Conservation (phyloP, 2,888 invertebrate genomes). For the Pemphredon lugubris region DNA sequence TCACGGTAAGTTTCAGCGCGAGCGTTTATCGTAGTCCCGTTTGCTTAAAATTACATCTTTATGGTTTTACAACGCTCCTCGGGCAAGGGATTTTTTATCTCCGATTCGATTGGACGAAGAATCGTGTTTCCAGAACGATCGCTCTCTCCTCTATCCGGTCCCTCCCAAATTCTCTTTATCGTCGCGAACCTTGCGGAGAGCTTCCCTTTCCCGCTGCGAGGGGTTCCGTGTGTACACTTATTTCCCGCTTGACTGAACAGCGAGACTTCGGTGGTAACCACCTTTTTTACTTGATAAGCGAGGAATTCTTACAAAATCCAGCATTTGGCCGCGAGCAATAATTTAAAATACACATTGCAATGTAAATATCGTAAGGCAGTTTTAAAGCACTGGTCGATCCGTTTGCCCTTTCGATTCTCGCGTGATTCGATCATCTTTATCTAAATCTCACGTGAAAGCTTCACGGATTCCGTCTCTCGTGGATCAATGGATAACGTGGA, state of each 20-base stretch:
- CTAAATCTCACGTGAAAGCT: too few relatives aligned
- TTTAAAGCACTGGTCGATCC: too few relatives aligned
- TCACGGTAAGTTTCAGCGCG: background rate
- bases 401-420: too few relatives aligned
- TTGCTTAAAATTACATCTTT: constrained; percentile 75
- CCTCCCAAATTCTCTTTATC: constrained; percentile 67
- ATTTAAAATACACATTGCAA: background rate
- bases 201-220: constrained; percentile 33
- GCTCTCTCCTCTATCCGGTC: constrained; percentile 33
- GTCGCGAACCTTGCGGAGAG: constrained; percentile 50
- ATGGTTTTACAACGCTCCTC: constrained; percentile 76
- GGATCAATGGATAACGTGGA: too few relatives aligned
- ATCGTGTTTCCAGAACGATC: constrained; percentile 43
- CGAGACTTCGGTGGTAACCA: constrained; percentile 60
- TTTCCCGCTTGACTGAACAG: constrained; percentile 74
- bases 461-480: too few relatives aligned
- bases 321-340: background rate
- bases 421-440: too few relatives aligned
- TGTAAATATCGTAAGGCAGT: too few relatives aligned
- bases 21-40: constrained; percentile 20
- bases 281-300: constrained; percentile 48
- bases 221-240: constrained; percentile 74
- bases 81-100: constrained; percentile 67
- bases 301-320: constrained; percentile 36
- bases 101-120: constrained; percentile 54